Percentiles rank a stretch among this genome's conserved stretches.
Conservation (phyloP, 2,113 vertebrate genomes). For the Corydoras sp. region DNA sequence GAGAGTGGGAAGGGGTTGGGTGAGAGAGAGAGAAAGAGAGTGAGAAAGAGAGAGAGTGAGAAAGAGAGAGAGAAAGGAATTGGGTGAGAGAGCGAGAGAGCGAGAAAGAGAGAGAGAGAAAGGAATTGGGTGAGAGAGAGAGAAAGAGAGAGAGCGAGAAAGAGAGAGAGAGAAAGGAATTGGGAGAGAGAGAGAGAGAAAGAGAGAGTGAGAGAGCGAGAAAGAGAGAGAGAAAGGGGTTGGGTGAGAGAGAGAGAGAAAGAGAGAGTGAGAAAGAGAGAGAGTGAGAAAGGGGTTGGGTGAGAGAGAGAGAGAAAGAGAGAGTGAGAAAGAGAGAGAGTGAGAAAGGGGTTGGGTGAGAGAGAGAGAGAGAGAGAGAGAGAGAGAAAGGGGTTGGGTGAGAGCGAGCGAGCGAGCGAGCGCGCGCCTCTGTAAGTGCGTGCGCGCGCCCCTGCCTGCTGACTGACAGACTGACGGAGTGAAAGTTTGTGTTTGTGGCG, state of each 20-base stretch:
- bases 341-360: not conserved
- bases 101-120: too few species aligned
- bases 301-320: constrained; percentile 38
- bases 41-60: too few species aligned
- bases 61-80: too few species aligned
- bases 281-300: not conserved
- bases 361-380: constrained; percentile 44
- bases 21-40: constrained; percentile 44
- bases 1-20: not conserved
- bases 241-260: too few species aligned
- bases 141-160: too few species aligned
- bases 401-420: not conserved
- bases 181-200: constrained; percentile 23
- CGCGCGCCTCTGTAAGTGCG: not conserved
- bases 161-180: constrained; percentile 3
- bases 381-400: constrained; percentile 38
- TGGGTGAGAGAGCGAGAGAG: too few species aligned
- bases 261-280: constrained; percentile 28
- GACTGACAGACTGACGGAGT: constrained; percentile 28
- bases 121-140: too few species aligned
- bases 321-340: constrained; percentile 29
- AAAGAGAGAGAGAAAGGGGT: too few species aligned
- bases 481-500: constrained; percentile 36
- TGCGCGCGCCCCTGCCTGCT: constrained; percentile 21
- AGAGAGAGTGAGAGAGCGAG: not conserved